Percentiles rank a stretch among this genome's conserved stretches.
Evolutionary conservation across 2,888 invertebrate genomes (phyloP).

Genomic region (Hybos culiciformis): DNA sequence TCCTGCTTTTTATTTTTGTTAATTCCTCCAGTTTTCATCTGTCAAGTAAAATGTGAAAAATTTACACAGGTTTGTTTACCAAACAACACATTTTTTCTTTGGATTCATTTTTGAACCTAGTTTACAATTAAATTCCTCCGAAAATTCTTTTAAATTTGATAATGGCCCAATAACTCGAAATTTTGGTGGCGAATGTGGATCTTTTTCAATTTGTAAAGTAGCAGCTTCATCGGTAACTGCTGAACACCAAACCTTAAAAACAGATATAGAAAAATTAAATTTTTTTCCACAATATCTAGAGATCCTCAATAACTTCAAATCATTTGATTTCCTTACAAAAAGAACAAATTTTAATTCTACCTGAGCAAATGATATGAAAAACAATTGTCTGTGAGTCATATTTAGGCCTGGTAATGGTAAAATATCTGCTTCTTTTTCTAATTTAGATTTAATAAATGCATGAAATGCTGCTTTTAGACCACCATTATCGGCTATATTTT

Average conservation of each 20-base stretch:
- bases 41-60: too few relatives aligned
- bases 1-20: too few relatives aligned
- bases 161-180: conserved; percentile 76
- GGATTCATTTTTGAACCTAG: conserved; percentile 74
- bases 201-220: conserved; percentile 79
- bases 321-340: too few relatives aligned
- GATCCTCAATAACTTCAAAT: too few relatives aligned
- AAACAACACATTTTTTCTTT: conserved; percentile 69
- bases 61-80: conserved; percentile 58
- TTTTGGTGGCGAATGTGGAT: conserved; percentile 80
- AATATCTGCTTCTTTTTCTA: conserved; percentile 38
- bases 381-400: conserved; percentile 77
- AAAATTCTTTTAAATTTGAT: conserved; percentile 73
- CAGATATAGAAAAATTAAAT: too few relatives aligned
- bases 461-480: conserved; percentile 83
- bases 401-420: conserved; percentile 68
- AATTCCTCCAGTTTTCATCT: too few relatives aligned
- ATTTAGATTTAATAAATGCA: conserved; percentile 51
- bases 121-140: conserved; percentile 63
- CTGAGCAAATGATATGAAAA: conserved; percentile 93
- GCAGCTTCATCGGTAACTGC: conserved; percentile 72
- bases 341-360: too few relatives aligned
- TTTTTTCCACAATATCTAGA: too few relatives aligned
- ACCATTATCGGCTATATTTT: conserved; percentile 86
- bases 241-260: conserved; percentile 74